Conservation (phyloP, 2,113 vertebrate species). For the Callospermophilus lateralis region DNA sequence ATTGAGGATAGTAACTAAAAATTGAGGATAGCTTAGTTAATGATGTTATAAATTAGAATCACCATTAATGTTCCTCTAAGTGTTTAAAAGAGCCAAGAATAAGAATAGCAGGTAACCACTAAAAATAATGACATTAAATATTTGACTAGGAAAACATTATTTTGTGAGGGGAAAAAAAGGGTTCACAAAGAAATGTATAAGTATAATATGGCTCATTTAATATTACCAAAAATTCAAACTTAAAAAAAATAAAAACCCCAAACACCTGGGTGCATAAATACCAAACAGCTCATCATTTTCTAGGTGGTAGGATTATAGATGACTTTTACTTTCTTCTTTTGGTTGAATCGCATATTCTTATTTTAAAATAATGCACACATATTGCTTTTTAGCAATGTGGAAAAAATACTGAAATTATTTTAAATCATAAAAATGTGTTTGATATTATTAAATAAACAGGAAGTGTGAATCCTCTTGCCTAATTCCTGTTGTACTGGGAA, state of each 20-base stretch:
- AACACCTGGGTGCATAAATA: neutral
- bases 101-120: neutral
- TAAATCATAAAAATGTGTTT: conserved; percentile 24
- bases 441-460: neutral
- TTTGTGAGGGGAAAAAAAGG: neutral
- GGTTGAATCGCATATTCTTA: neutral
- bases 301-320: neutral
- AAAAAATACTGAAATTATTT: neutral
- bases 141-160: neutral
- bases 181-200: neutral
- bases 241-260: neutral
- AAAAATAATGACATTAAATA: neutral
- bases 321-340: conserved; percentile 16
- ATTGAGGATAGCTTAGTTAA: neutral
- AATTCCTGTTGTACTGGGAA: neutral
- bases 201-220: neutral
- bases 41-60: neutral
- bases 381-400: conserved; percentile 4
- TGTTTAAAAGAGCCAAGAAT: neutral
- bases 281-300: neutral
- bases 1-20: neutral
- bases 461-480: neutral
- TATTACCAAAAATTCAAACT: neutral
- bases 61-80: neutral
- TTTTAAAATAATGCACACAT: neutral